phyloP scores from a whole-genome alignment of 2,113 vertebrate species.

The Triplophysa tibetana region DNA sequence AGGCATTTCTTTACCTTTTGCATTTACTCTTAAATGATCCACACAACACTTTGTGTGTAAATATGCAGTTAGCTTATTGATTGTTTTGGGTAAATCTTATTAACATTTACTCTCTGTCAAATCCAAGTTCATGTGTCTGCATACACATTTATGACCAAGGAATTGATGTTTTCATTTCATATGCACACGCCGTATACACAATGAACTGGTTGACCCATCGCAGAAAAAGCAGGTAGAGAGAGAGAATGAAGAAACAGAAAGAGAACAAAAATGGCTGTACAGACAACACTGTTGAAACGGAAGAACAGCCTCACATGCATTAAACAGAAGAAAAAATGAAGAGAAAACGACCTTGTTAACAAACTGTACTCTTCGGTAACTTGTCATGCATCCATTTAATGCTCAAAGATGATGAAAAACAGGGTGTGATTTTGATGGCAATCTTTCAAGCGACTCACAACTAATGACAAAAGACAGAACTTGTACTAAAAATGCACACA shows the following conservation, averaged over 20 bases:
- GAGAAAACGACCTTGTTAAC: background rate
- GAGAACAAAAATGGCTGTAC: slow-evolving; percentile 36
- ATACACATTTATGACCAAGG: background rate
- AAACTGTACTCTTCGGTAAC: background rate
- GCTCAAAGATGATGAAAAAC: background rate
- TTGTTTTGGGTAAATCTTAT: too few species aligned
- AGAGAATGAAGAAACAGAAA: slow-evolving; percentile 6
- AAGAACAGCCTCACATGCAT: slow-evolving; percentile 20
- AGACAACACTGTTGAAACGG: slow-evolving; percentile 23
- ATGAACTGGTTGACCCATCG: slow-evolving; percentile 8
- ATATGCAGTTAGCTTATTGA: background rate
- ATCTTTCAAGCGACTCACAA: background rate
- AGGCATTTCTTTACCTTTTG: background rate
- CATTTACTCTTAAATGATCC: background rate
- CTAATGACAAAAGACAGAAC: background rate
- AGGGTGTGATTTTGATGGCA: slow-evolving; percentile 28
- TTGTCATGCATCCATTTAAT: background rate
- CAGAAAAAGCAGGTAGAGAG: slow-evolving; percentile 4
- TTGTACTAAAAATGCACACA: background rate
- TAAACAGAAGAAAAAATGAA: slow-evolving; percentile 6
- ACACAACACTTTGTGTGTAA: background rate
- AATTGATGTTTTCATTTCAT: background rate
- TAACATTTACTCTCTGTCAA: too few species aligned
- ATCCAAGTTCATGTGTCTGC: too few species aligned
- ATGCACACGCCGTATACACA: background rate